These are phyloP conservation scores for Cavia porcellus DNA, from an alignment of 2,113 vertebrate species.

Conservation along the genomic window DNA sequence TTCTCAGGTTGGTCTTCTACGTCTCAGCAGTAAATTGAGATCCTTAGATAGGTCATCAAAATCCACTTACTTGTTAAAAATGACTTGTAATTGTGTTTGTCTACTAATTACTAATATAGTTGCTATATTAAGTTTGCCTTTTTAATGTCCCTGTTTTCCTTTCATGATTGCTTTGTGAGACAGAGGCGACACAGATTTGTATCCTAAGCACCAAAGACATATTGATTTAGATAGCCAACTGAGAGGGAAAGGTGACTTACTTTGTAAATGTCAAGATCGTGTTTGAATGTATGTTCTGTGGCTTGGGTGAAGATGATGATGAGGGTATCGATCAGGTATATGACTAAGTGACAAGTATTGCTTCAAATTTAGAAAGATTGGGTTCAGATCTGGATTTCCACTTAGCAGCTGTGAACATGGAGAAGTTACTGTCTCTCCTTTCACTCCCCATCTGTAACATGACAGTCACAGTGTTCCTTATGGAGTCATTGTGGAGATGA, in stretches of 20 bases:
- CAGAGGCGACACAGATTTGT: not conserved
- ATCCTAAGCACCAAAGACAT: not conserved
- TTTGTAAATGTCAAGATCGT: constrained; percentile 50
- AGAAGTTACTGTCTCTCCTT: not conserved
- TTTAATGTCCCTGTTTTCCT: constrained; percentile 2
- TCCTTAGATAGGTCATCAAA: constrained; percentile 28
- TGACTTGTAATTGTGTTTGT: constrained; percentile 43
- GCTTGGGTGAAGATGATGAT: not conserved
- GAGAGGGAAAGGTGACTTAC: not conserved
- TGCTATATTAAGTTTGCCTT: constrained; percentile 19
- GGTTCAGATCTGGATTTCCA: not conserved
- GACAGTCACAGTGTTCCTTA: not conserved
- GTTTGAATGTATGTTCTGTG: not conserved
- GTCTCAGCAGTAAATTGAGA: constrained; percentile 41
- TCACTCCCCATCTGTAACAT: constrained; percentile 21
- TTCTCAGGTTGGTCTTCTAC: constrained; percentile 14
- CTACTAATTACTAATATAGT: not conserved
- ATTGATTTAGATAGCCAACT: constrained; percentile 10
- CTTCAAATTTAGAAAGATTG: not conserved
- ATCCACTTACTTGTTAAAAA: constrained; percentile 56
- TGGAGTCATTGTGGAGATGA: not conserved
- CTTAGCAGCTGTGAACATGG: not conserved
- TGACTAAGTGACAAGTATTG: not conserved
- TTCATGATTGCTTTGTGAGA: constrained; percentile 48
- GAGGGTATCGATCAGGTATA: not conserved